Evolutionary conservation across 2,113 vertebrate species (phyloP).

Genomic region (Eublepharis macularius): DNA sequence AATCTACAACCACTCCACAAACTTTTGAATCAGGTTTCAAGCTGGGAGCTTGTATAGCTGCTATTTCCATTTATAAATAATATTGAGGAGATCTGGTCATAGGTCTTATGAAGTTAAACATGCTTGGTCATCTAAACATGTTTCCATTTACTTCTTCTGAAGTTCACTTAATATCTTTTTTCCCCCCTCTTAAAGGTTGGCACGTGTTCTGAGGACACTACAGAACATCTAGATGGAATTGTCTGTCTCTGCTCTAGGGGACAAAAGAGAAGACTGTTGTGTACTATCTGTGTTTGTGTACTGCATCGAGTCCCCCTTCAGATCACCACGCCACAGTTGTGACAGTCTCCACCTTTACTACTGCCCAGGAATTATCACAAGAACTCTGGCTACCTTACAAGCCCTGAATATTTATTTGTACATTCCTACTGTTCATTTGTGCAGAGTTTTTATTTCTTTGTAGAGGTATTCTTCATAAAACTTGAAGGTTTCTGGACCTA

Average conservation of each 20-base stretch:
- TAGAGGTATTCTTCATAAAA: slow-evolving; percentile 70
- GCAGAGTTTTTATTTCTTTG: slow-evolving; percentile 59
- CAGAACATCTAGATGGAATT: slow-evolving; percentile 44
- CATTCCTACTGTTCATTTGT: slow-evolving; percentile 67
- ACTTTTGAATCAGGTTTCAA: too few species aligned
- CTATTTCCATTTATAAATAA: too few species aligned
- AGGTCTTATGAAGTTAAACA: too few species aligned
- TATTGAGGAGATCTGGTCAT: too few species aligned
- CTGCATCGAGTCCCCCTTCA: slow-evolving; percentile 49
- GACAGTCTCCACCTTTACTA: slow-evolving; percentile 68
- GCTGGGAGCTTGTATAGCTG: too few species aligned
- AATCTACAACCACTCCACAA: too few species aligned
- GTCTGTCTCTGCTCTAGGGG: slow-evolving; percentile 64
- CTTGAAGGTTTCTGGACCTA: slow-evolving; percentile 74
- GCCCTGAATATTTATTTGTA: slow-evolving; percentile 81
- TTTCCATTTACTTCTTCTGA: slow-evolving; percentile 1
- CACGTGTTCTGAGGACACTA: slow-evolving; percentile 29
- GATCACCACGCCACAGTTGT: slow-evolving; percentile 54
- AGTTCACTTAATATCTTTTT: neutral
- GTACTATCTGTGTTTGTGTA: slow-evolving; percentile 47
- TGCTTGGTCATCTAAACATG: neutral
- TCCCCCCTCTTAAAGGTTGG: slow-evolving; percentile 40
- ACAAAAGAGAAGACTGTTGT: slow-evolving; percentile 68
- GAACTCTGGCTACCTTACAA: slow-evolving; percentile 62
- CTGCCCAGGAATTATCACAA: slow-evolving; percentile 61